Percentiles rank a stretch among this genome's conserved stretches.
These are phyloP conservation scores for Turritopsis rubra DNA, from an alignment of 30 jellyfish, hydroid and myxozoan species.

Conservation along the genomic window DNA sequence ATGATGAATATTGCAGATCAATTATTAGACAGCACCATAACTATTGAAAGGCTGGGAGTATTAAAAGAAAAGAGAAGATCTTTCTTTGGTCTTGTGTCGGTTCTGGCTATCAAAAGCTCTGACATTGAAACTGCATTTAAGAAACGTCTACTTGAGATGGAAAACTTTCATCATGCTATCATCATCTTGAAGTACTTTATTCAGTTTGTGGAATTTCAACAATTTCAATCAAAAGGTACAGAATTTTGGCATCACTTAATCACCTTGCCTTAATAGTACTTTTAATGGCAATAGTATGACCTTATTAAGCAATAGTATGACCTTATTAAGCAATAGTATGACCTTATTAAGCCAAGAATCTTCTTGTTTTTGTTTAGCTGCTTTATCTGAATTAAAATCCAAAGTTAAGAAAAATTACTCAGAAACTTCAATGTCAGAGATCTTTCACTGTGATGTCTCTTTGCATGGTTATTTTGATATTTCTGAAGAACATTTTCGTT, in stretches of 20 bases:
- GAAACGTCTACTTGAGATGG: background rate
- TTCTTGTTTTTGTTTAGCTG: background rate
- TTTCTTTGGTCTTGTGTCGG: background rate
- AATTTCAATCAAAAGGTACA: background rate
- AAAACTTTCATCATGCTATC: background rate
- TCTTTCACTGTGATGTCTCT: background rate
- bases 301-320: background rate
- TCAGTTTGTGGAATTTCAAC: background rate
- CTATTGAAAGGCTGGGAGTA: background rate
- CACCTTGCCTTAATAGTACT: background rate
- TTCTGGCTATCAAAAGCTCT: background rate
- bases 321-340: background rate
- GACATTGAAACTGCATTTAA: background rate
- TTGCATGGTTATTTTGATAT: background rate
- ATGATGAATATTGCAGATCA: background rate
- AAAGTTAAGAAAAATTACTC: background rate
- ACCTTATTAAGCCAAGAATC: background rate
- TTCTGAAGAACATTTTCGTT: background rate
- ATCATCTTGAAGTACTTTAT: background rate
- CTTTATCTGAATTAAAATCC: background rate
- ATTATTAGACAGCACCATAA: background rate
- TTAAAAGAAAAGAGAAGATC: background rate
- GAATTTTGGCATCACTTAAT: background rate
- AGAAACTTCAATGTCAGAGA: background rate
- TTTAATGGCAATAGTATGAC: background rate